A percentile compares a stretch with the other conserved stretches of the same genome.
These are phyloP conservation scores for Neoarius graeffei DNA, from an alignment of 2,113 vertebrate genomes.

Conservation along the genomic window DNA sequence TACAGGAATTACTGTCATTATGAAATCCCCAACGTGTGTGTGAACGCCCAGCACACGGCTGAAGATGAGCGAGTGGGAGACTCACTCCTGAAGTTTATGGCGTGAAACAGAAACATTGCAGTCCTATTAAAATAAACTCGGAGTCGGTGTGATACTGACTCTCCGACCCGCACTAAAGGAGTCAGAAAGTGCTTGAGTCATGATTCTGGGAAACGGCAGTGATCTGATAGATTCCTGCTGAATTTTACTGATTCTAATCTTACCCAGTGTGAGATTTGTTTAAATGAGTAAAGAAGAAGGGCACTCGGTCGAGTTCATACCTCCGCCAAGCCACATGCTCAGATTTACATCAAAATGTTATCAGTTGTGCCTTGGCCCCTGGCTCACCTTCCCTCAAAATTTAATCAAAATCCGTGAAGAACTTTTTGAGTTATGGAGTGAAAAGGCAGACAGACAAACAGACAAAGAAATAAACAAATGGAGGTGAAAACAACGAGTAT, in stretches of 20 bases:
- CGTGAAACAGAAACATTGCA: background rate
- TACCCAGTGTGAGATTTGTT: no score
- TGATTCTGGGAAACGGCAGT: background rate
- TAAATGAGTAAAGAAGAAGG: no score
- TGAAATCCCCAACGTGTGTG: background rate
- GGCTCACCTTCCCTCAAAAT: no score
- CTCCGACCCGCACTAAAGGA: background rate
- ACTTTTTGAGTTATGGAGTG: no score
- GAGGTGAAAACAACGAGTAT: no score
- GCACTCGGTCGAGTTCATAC: no score
- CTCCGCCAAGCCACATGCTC: no score
- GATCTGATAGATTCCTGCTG: background rate
- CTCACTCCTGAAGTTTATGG: background rate
- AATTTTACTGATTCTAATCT: background rate
- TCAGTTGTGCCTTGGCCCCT: no score
- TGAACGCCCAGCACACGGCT: background rate
- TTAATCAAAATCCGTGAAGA: no score
- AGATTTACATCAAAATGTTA: no score
- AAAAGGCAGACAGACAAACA: no score
- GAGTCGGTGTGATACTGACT: background rate
- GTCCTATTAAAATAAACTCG: background rate
- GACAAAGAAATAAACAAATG: no score
- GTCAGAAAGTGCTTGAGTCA: background rate
- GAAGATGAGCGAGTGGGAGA: background rate
- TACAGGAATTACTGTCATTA: constrained; percentile 6